phyloP scores from a whole-genome alignment of 2,113 vertebrate genomes.

The Esox niger region DNA sequence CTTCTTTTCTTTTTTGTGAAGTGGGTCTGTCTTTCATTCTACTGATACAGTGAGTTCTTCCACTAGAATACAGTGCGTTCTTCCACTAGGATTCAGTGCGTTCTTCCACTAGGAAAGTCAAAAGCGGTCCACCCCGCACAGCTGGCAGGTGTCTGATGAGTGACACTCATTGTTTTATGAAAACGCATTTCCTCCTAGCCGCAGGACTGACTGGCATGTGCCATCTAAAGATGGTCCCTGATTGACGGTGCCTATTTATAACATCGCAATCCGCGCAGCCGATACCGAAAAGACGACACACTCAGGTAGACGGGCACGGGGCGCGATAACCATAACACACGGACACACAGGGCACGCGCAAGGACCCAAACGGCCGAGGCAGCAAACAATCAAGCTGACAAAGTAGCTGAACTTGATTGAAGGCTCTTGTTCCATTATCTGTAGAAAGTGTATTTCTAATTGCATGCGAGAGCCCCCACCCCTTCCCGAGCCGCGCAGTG shows the following conservation, averaged over 20 bases:
- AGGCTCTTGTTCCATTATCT: constrained; percentile 30
- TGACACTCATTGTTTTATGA: constrained; percentile 60
- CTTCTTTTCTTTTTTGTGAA: no score
- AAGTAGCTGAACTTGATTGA: constrained; percentile 10
- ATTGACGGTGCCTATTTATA: constrained; percentile 69
- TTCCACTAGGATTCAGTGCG: constrained; percentile 28
- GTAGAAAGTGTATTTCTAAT: no score
- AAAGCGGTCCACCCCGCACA: constrained; percentile 37
- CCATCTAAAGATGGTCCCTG: constrained; percentile 62
- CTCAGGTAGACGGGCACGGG: constrained; percentile 7
- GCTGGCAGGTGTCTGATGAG: constrained; percentile 54
- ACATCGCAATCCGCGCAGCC: constrained; percentile 23
- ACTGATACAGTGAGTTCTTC: constrained; percentile 10
- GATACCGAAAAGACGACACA: constrained; percentile 36
- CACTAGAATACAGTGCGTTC: no score
- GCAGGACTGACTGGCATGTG: constrained; percentile 54
- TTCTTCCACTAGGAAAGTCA: constrained; percentile 30
- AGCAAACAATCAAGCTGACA: not conserved
- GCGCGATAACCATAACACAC: no score
- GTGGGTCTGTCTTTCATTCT: no score
- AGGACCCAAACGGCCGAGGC: not conserved
- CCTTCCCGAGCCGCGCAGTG: no score
- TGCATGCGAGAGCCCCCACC: no score
- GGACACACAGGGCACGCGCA: not conserved
- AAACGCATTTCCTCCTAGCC: constrained; percentile 58